Percentiles rank a stretch among this genome's conserved stretches.
phyloP scores from a whole-genome alignment of 2,113 vertebrate genomes.

The Bothrops jararaca region DNA sequence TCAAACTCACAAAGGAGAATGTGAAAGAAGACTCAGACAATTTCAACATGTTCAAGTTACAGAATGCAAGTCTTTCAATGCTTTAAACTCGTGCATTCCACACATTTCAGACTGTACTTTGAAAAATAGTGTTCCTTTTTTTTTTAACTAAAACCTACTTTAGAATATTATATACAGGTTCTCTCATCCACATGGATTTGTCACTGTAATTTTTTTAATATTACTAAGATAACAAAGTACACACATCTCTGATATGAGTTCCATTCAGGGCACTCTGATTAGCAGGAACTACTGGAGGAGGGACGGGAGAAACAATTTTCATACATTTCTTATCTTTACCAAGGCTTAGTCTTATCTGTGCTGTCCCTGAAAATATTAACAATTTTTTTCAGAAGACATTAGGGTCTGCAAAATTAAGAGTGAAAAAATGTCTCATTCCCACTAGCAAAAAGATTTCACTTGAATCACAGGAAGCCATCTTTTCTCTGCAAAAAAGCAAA shows the following conservation, averaged over 20 bases:
- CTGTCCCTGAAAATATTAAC: neutral
- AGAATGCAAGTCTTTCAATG: neutral
- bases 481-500: neutral
- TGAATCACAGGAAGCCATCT: neutral
- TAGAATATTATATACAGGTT: neutral
- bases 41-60: neutral
- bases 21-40: neutral
- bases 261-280: neutral
- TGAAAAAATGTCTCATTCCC: neutral
- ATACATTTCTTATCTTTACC: neutral
- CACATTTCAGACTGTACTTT: neutral
- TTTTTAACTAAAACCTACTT: neutral
- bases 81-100: neutral
- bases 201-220: neutral
- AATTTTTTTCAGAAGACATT: neutral
- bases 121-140: neutral
- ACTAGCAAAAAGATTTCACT: neutral
- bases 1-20: neutral
- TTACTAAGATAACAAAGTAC: neutral
- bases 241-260: neutral
- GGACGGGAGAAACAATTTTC: neutral
- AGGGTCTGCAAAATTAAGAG: neutral
- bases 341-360: neutral
- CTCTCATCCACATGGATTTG: neutral
- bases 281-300: neutral